These are phyloP conservation scores for Acromyrmex echinatior DNA, from an alignment of 1,140 invertebrate genomes.

Conservation along the genomic window DNA sequence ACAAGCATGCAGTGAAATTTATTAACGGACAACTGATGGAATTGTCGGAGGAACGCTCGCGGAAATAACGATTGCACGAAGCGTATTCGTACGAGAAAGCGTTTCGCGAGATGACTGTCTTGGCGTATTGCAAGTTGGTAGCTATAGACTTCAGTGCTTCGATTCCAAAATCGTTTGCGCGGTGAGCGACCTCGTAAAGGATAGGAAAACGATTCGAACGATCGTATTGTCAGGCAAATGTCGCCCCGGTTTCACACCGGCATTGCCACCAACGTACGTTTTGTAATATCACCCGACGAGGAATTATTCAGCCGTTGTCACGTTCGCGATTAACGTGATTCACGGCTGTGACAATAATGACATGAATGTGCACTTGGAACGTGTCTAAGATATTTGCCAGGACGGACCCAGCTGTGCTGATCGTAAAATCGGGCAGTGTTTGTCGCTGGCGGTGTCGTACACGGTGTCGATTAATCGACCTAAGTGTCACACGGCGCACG, in stretches of 20 bases:
- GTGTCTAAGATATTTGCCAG: slow-evolving; percentile 10
- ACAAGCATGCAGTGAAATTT: slow-evolving; percentile 43
- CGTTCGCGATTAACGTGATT: slow-evolving; percentile 25
- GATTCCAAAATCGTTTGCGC: slow-evolving; percentile 36
- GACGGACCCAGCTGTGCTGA: slow-evolving; percentile 1
- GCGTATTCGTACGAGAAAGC: not conserved
- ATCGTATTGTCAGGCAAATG: slow-evolving; percentile 37
- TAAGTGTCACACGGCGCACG: slow-evolving; percentile 2
- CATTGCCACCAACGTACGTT: not conserved
- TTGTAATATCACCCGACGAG: slow-evolving; percentile 11
- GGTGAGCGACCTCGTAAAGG: slow-evolving; percentile 37
- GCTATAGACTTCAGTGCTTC: not conserved
- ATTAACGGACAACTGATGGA: slow-evolving; percentile 26
- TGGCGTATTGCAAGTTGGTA: slow-evolving; percentile 10
- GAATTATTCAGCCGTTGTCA: slow-evolving; percentile 53
- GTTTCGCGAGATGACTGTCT: not conserved
- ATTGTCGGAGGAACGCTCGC: not conserved
- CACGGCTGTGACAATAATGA: not conserved
- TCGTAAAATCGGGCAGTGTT: slow-evolving; percentile 33
- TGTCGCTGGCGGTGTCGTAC: slow-evolving; percentile 39
- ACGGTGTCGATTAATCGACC: slow-evolving; percentile 64
- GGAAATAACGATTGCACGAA: slow-evolving; percentile 14
- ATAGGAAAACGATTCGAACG: not conserved
- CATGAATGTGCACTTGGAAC: not conserved
- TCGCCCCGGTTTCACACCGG: not conserved